Evolutionary conservation across 2,888 invertebrate genomes (phyloP).

Genomic region (Tenodera sinensis): DNA sequence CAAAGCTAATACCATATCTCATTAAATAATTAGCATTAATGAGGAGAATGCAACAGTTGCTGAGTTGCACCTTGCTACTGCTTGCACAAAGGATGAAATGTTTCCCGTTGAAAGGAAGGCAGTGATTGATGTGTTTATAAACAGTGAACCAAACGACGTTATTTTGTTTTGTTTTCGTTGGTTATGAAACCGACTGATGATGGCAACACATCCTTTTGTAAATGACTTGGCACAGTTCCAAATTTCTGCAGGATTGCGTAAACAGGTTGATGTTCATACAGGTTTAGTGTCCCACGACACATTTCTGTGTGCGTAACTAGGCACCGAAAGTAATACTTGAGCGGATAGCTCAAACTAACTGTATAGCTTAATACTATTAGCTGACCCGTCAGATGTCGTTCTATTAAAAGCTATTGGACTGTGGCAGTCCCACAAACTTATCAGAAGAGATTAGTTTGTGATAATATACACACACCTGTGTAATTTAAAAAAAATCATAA

Average conservation of each 20-base stretch:
- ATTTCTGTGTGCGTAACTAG: too few relatives aligned
- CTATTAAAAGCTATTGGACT: too few relatives aligned
- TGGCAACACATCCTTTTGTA: background rate
- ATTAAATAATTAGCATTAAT: background rate
- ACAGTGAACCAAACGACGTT: background rate
- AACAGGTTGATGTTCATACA: background rate
- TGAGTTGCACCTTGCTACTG: background rate
- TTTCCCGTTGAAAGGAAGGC: background rate
- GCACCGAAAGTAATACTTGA: too few relatives aligned
- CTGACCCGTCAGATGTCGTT: too few relatives aligned
- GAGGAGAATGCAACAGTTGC: background rate
- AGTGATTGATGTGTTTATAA: background rate
- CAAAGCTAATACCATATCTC: too few relatives aligned
- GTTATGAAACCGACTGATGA: background rate
- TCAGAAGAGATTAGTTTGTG: too few relatives aligned
- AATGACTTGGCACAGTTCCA: background rate
- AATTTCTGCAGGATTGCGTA: background rate
- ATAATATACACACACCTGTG: too few relatives aligned
- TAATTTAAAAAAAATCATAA: too few relatives aligned
- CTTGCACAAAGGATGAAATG: background rate
- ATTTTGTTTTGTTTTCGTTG: background rate
- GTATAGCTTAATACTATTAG: too few relatives aligned
- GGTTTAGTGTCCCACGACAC: too few relatives aligned
- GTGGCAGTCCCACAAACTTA: too few relatives aligned
- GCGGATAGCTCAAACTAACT: too few relatives aligned